Evolutionary conservation across 2,113 vertebrate species (phyloP).

Genomic region (Verasper variegatus): DNA sequence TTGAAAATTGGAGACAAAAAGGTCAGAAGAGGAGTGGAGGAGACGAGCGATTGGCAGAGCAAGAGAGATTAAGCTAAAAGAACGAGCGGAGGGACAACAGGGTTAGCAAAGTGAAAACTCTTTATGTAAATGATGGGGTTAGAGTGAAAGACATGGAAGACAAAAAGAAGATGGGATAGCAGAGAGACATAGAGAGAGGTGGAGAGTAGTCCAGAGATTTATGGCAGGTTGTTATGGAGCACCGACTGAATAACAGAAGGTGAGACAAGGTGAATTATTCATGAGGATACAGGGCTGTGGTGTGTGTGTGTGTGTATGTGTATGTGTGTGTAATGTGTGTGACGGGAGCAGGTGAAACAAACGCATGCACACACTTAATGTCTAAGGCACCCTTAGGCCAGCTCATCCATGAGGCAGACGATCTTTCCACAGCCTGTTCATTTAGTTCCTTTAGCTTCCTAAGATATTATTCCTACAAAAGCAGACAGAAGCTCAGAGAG

Average conservation of each 20-base stretch:
- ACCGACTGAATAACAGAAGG: slow-evolving; percentile 78
- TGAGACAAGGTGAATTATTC: slow-evolving; percentile 77
- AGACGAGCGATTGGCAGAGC: not conserved
- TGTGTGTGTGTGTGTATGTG: slow-evolving; percentile 7
- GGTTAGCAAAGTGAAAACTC: not conserved
- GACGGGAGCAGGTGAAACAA: slow-evolving; percentile 18
- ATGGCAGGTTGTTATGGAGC: slow-evolving; percentile 78
- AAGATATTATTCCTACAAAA: slow-evolving; percentile 48
- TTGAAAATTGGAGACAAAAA: slow-evolving; percentile 43
- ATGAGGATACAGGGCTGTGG: slow-evolving; percentile 50
- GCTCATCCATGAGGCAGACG: slow-evolving; percentile 55
- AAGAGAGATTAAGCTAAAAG: not conserved
- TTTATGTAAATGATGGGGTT: slow-evolving; percentile 11
- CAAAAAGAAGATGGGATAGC: slow-evolving; percentile 22
- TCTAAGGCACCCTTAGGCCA: slow-evolving; percentile 43
- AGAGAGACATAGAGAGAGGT: slow-evolving; percentile 45
- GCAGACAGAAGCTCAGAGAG: slow-evolving; percentile 4
- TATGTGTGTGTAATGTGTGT: slow-evolving; percentile 12
- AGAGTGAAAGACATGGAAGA: not conserved
- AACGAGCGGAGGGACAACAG: not conserved
- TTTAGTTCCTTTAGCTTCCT: not conserved
- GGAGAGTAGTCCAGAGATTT: slow-evolving; percentile 72
- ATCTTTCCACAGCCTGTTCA: slow-evolving; percentile 52
- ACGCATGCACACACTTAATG: slow-evolving; percentile 33
- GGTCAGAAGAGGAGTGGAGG: slow-evolving; percentile 16